A percentile compares a stretch with the other conserved stretches of the same genome.
Conservation (phyloP, 1,140 invertebrate species). For the Nilaparvata lugens region DNA sequence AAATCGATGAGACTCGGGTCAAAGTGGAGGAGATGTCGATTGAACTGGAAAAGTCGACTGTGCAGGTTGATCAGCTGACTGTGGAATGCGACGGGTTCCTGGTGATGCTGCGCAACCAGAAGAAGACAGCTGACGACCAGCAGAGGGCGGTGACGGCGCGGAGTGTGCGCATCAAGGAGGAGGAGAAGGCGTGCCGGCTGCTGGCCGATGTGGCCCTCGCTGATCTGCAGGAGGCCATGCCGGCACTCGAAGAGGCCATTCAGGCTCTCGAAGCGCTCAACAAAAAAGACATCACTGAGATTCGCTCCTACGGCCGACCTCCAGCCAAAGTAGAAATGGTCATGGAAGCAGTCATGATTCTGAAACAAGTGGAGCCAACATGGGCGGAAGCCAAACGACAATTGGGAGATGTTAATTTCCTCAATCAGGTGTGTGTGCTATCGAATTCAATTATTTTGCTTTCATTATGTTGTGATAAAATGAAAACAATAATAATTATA, state of each 20-base stretch:
- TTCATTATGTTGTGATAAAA: too few species aligned
- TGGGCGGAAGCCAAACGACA: constrained; percentile 80
- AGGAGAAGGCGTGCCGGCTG: constrained; percentile 67
- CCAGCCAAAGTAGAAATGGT: constrained; percentile 79
- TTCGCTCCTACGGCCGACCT: constrained; percentile 76
- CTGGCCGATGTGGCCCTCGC: constrained; percentile 67
- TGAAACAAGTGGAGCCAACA: constrained; percentile 63
- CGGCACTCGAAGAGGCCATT: constrained; percentile 68
- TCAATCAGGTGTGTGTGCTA: constrained; percentile 39
- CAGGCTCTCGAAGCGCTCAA: constrained; percentile 71
- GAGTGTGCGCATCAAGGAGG: constrained; percentile 61
- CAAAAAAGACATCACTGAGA: constrained; percentile 81
- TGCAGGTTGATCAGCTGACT: constrained; percentile 56
- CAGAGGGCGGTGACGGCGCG: constrained; percentile 53
- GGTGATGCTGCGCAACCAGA: constrained; percentile 63
- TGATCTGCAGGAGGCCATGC: constrained; percentile 74
- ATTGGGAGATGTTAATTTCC: constrained; percentile 65
- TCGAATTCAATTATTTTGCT: too few species aligned
- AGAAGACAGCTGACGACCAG: constrained; percentile 69
- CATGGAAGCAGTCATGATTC: constrained; percentile 79
- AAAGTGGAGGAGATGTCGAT: constrained; percentile 69
- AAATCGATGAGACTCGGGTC: constrained; percentile 65
- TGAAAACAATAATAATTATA: too few species aligned
- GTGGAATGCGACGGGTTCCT: constrained; percentile 65
- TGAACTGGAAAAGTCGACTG: constrained; percentile 67